Percentiles rank a stretch among this genome's conserved stretches.
phyloP scores from a whole-genome alignment of 2,888 invertebrate genomes.

The Cinara cedri region DNA sequence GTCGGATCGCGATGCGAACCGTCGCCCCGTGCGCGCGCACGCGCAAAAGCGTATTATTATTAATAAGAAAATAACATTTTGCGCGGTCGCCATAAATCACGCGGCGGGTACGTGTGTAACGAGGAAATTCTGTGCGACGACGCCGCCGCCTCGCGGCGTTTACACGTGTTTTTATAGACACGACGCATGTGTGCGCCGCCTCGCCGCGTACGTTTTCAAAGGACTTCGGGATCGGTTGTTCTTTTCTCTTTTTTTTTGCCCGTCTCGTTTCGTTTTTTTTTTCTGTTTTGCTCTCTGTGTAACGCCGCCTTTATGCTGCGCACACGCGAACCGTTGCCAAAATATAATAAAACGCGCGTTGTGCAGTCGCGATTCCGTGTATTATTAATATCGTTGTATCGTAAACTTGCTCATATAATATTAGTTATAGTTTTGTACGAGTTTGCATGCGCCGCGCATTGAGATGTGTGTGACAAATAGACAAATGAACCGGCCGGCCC shows the following conservation, averaged over 20 bases:
- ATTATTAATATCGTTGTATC: too few species aligned
- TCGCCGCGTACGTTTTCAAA: constrained; percentile 3
- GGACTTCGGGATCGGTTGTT: constrained; percentile 20
- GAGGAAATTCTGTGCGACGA: constrained; percentile 27
- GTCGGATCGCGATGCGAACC: background rate
- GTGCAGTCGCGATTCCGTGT: too few species aligned
- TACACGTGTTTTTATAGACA: constrained; percentile 31
- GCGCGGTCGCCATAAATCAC: constrained; percentile 26
- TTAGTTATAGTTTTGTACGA: too few species aligned
- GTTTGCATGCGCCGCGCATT: too few species aligned
- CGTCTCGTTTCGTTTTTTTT: background rate
- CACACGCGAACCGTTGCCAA: too few species aligned
- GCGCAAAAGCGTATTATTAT: background rate
- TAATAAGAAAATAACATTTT: too few species aligned
- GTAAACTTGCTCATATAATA: too few species aligned
- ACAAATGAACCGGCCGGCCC: too few species aligned
- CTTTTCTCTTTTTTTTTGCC: background rate
- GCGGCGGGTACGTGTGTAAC: background rate
- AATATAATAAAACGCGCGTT: too few species aligned
- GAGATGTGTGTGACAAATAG: too few species aligned
- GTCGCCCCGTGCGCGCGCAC: too few species aligned
- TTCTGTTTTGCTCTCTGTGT: background rate
- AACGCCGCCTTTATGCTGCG: constrained; percentile 5
- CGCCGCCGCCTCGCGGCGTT: too few species aligned
- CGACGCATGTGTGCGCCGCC: constrained; percentile 19